Base-by-base conservation (phyloP, 2,888 invertebrate genomes). In the Caenorhabditis wallacei region DNA sequence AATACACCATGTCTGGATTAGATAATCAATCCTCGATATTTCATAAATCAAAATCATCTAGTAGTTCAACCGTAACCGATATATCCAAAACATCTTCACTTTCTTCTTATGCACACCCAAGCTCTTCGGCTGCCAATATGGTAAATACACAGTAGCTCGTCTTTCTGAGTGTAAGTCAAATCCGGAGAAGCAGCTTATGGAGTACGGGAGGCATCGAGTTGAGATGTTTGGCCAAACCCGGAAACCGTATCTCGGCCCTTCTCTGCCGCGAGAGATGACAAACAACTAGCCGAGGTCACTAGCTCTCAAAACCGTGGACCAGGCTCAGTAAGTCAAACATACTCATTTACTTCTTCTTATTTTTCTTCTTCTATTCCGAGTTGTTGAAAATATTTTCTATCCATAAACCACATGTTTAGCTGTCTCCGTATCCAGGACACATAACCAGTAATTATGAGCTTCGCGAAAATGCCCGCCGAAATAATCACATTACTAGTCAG, bases 141-240 rank as follows among this genome's bases (percentile, higher is more conserved):
- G 63, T 71, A 54, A 46, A 69, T 70, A 79, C 59, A 79, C 79
- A 71, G 79, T 71, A 66, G 79, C 35, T 20, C 64, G 26, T 43
- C 48, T 22, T 61, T 18, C 11, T 51, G 43, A 54, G 63, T 76
- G 68, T 69, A 68, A 69, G 63, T 78, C 69, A 69, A 78, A 78
- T 78, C 78, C 78, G 61, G 78, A 78, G 78, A 61, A 78, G 76
- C 69, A 69, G 78, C 78, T 78, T 76, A 76, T 64, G 72, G 59
- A 80, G 80, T 69, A 80, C 54, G 59, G 53, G 30, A 20, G 43
- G 30, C 59, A 64, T 64, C 51, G 72, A 37, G 71, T 37, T 48
- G 68, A 80, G 80, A 69, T 85, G 83, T 85, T 85, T 85, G 85
- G 80, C 81, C 82, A 81, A 83, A 85, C 85, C 85, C 82, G 85